These are phyloP conservation scores for Actinia equina DNA, from an alignment of 64 coral and sea anemone genomes.

Conservation along the genomic window DNA sequence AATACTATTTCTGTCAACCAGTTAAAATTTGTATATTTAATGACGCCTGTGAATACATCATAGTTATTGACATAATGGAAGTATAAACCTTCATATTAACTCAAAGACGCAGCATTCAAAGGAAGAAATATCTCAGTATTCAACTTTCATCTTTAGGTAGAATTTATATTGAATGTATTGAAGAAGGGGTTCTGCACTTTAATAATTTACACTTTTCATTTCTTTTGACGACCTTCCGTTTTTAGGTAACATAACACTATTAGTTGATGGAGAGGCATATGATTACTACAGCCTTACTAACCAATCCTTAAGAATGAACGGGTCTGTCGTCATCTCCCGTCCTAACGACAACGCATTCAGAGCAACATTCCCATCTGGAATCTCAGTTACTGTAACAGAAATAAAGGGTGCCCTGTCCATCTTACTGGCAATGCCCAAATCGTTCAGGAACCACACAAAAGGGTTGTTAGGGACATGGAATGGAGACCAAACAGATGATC, in stretches of 20 bases:
- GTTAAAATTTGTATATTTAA: too few relatives aligned
- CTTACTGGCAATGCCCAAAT: conserved; percentile 23
- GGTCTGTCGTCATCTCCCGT: conserved; percentile 7
- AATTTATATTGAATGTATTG: too few relatives aligned
- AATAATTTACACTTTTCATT: too few relatives aligned
- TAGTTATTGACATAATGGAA: too few relatives aligned
- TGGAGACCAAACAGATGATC: conserved; percentile 28
- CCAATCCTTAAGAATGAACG: conserved; percentile 5
- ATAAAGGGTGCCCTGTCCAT: conserved; percentile 26
- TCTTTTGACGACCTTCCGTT: background rate
- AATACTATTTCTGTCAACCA: too few relatives aligned
- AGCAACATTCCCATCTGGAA: conserved; percentile 38
- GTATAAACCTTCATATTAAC: too few relatives aligned
- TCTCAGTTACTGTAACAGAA: conserved; percentile 25
- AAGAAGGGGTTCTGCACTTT: too few relatives aligned
- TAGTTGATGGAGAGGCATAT: conserved; percentile 15
- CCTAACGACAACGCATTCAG: conserved; percentile 20
- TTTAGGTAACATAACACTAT: background rate
- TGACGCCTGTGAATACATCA: too few relatives aligned
- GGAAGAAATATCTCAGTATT: too few relatives aligned
- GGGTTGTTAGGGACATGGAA: conserved; percentile 54
- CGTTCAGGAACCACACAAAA: conserved; percentile 43
- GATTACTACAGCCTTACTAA: conserved; percentile 24
- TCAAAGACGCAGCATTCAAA: too few relatives aligned
- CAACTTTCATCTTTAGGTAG: too few relatives aligned